Evolutionary conservation across 2,888 invertebrate species (phyloP), one percentile per base, ranked within the genome.

Genomic region (Polydrusus tereticollis): DNA sequence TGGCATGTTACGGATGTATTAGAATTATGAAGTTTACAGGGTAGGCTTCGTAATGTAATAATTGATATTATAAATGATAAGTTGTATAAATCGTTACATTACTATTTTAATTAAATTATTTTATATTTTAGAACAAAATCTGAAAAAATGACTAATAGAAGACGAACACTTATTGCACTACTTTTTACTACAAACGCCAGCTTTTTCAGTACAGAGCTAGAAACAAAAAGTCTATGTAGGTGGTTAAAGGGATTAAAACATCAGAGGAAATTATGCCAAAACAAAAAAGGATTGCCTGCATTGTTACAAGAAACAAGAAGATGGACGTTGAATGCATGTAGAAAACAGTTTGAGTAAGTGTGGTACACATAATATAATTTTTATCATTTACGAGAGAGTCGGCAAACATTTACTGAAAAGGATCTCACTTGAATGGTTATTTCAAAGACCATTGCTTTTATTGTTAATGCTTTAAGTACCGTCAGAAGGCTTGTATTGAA

Each of bases 251-350:
- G 89, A 12, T 87, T 90, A 0, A 88, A 88, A 65, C 87, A 89
- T 16, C 91, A 92, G 83, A 87, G 88, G 67, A 90, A 88, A 83
- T 88, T 90, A 80, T 92, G 92, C 78, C 86, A 87, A 69, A 87
- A 88, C 71, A 89, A 90, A 77, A 87, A 86, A 14, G 90, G 90
- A 0, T 83, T 92, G 29, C 84, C 86, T 6, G 87, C 86, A 57
- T 75, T 83, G 6, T 70, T 86, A 38, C 75, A 81, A 36, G 77
- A 79, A 59, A 90, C 91, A 0, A 88, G 88, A 69, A 85, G 88
- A 6, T 86, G 91, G 80, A 90, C 91, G 0, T 87, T 90, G 38
- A 82, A 83, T 0, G 88, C 90, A 41, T 92, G 92, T 79, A 89
- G 90, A 80, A 88, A 89, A 76, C 87, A 89, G 59, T 92, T 92